Evolutionary conservation across 2,113 vertebrate genomes (phyloP), one percentile per base, ranked within the genome.

Genomic region (Dicaeum eximium): DNA sequence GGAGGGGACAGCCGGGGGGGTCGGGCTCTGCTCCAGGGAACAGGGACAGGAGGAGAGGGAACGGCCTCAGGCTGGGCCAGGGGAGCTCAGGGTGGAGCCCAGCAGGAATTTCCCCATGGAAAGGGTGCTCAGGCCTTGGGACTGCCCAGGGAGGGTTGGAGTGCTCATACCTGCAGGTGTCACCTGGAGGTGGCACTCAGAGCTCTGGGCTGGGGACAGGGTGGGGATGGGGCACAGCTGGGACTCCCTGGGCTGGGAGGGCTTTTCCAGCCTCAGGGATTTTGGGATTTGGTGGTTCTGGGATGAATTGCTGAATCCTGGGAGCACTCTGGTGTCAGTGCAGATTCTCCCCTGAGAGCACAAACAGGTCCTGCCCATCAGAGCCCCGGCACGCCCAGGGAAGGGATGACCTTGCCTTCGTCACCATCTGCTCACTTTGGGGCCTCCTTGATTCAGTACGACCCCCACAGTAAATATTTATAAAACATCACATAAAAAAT

Each of bases 391-490:
- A 30, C 6, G 0, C 8, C 21, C 51, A 6, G 56, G 61, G 17
- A n/a, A 31, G 83, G 71, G 89, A 10, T 81, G 92, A 85, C 89
- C 91, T 91, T 48, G 44, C 69, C 80, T 84, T 71, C 12, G 6
- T 60, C 57, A n/a, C 16, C 10, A 16, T 13, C 62, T 23, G 13
- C 44, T 44, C 31, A 2, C 42, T 57, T 42, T 27, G 40, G 54
- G 90, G 92, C 71, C 90, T 80, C 7, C 5, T 45, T 83, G 86
- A 79, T 91, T 88, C 79, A 93, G 66, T 47, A 17, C 72, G 61
- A 38, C 6, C 8, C 80, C 56, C 65, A 11, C 62, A 72, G 89
- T 92, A 95, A 96, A 97, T 97, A 96, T 97, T 96, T 96, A 96
- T 96, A 93, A 95, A 95, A 95, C 78, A 77, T 80, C 82, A 54